These are phyloP conservation scores for Philotrypesis tridentata DNA, from an alignment of 1,140 invertebrate species.

Conservation along the genomic window DNA sequence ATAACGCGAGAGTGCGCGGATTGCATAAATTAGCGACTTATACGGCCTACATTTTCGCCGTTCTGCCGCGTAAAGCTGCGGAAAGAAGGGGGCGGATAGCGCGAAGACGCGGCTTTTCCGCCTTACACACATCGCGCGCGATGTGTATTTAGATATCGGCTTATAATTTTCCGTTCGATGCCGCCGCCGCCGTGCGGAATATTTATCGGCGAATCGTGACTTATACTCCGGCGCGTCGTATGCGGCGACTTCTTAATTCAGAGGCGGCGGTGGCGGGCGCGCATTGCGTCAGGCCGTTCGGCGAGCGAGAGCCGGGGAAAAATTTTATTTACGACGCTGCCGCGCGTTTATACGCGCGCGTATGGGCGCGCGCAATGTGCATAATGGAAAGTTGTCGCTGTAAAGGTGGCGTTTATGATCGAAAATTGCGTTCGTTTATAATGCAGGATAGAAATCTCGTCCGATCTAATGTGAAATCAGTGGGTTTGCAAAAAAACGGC, in stretches of 20 bases:
- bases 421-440: no score
- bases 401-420: neutral
- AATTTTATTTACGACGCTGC: neutral
- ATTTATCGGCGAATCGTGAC: neutral
- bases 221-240: no score
- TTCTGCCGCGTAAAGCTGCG: neutral
- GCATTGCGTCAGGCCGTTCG: neutral
- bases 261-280: neutral
- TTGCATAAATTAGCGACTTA: neutral
- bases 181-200: no score
- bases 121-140: no score
- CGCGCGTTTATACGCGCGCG: no score
- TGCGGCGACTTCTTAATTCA: slow-evolving; percentile 5
- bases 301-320: neutral
- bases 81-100: no score
- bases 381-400: neutral
- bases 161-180: slow-evolving; percentile 6
- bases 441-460: no score
- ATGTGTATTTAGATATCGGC: neutral
- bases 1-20: neutral
- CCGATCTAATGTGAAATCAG: no score
- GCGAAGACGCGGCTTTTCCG: no score
- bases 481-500: no score
- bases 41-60: slow-evolving; percentile 14
- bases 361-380: no score